Conservation (phyloP, 2,113 vertebrate genomes). For the Tetrax tetrax region DNA sequence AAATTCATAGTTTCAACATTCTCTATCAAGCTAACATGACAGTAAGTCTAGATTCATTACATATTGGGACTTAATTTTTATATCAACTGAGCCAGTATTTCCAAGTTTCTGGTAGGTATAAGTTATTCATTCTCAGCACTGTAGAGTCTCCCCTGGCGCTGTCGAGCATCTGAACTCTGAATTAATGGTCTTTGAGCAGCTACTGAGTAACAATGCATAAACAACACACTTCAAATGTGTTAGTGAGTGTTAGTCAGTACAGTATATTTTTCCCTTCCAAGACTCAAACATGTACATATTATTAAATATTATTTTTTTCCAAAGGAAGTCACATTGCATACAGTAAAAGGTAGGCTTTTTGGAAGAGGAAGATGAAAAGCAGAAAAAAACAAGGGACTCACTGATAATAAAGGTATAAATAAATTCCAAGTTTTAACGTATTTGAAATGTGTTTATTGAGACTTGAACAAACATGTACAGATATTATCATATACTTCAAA, state of each 20-base stretch:
- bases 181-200: background rate
- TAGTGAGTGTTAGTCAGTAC: background rate
- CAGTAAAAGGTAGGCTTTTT: background rate
- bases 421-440: background rate
- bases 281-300: background rate
- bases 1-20: background rate
- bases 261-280: background rate
- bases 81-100: background rate
- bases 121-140: background rate
- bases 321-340: background rate
- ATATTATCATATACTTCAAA: background rate
- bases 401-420: background rate
- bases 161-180: background rate
- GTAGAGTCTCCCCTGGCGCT: background rate
- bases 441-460: background rate
- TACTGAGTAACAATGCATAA: background rate
- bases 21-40: background rate
- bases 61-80: background rate
- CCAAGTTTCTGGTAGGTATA: background rate
- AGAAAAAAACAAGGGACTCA: background rate
- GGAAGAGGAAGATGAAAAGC: background rate
- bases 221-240: background rate
- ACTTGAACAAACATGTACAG: background rate
- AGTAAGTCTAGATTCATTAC: background rate
- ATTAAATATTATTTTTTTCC: background rate